Evolutionary conservation across 2,888 invertebrate genomes (phyloP), one percentile per base, ranked within the genome.

Genomic region (Bruchidius siliquastri): DNA sequence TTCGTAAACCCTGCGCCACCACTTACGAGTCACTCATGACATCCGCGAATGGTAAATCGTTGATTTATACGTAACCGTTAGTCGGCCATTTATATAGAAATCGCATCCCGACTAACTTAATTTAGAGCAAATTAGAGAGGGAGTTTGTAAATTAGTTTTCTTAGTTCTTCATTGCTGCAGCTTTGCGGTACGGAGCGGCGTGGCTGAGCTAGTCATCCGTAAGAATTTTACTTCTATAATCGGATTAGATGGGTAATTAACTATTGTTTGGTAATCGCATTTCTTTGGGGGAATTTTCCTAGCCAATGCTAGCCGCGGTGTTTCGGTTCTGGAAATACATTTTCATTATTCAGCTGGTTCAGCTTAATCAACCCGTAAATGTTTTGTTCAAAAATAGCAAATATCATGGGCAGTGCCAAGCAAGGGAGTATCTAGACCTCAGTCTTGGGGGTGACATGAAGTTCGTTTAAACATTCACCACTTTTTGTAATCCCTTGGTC

Each of bases 141-240:
- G 79, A 84, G 83, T 84, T 85, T 83, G 84, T 83, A 84, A 85
- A 84, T 85, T 84, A 84, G 84, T 85, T 84, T 84, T 83, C 84
- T 83, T 81, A 79, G 79, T 81, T 78, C 77, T 67, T 67, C 22
- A 13, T 21, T 30, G 32, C 72, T 73, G 74, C 49, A 13, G 49
- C 49, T 49, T 13, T 73, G 74, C 49, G 18, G 49, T 18, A 1
- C 49, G 18, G 49, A 3, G 49, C 49, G 49, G 74, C 74, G 78
- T 75, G 75, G 79, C 77, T 77, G 76, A 73, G 80, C 79, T 80
- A 82, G 81, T 81, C 79, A 81, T 81, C 82, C 84, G 84, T 82
- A 83, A 85, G 84, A 83, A 84, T 84, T 84, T 83, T 78, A 81
- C 80, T 83, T 78, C 81, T 77, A 81, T 83, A 84, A 84, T 84